Evolutionary conservation across 2,888 invertebrate genomes (phyloP), one percentile per base, ranked within the genome.

Genomic region (Hirtodrosophila duncani): DNA sequence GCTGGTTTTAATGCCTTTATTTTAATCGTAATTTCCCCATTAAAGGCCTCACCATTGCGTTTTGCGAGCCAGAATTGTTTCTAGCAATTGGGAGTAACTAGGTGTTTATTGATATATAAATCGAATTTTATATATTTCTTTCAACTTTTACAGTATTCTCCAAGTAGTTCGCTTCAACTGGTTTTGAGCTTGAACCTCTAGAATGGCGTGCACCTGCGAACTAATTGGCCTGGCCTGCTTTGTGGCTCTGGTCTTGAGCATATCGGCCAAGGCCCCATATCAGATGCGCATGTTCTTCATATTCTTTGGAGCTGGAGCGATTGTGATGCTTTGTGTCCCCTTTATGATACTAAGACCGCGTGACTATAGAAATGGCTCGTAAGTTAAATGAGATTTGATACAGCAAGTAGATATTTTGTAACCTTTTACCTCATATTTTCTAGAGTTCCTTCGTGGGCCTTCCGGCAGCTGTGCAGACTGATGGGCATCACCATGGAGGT

Each of bases 331-430:
- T 62, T 91, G 91, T 59, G 89, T 96, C 61, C 94, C 94, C 3
- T 85, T 94, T 29, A 94, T 94, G 93, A 85, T 94, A 51, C 82
- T 92, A 11, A 90, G 89, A 63, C 93, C 94, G 1, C 89, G 91
- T 64, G 91, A 92, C 83, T 92, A 92, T 67, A 91, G 89, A 81
- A 95, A 95, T 87, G 94, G 93, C 9, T 84, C 94, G 94, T 95
- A 89, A 93, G 93, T 37, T 8, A 33, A 4, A 4, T 5, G 3
- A n/a, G n/a, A n/a, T n/a, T n/a, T n/a, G n/a, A 6, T 4, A 3
- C 1, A 16, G n/a, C 2, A n/a, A 8, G n/a, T n/a, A n/a, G 0
- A 9, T n/a, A 2, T 17, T 27, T 11, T 21, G 1, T 3, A n/a
- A 4, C 1, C 3, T 18, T 6, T 8, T 2, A 7, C 20, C 14